Evolutionary conservation across 2,113 vertebrate species (phyloP).

Genomic region (Tichodroma muraria): DNA sequence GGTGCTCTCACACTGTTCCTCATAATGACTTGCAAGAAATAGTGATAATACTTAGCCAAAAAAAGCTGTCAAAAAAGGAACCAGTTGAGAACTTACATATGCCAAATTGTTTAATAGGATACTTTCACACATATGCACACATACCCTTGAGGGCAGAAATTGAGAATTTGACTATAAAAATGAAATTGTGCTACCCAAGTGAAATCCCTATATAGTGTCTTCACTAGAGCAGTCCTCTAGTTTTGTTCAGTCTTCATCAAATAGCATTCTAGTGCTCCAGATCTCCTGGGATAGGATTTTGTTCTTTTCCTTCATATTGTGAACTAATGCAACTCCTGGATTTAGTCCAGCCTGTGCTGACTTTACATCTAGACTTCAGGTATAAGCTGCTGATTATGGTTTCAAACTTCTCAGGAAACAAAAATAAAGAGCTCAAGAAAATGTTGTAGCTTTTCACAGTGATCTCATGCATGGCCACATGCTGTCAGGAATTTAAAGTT

Average conservation of each 20-base stretch:
- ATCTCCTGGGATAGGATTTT: slow-evolving; percentile 11
- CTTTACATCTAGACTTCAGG: slow-evolving; percentile 1
- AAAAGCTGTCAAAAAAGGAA: neutral
- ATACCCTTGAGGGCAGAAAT: neutral
- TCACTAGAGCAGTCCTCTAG: neutral
- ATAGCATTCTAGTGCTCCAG: neutral
- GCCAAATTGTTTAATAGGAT: slow-evolving; percentile 1
- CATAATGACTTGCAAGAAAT: slow-evolving; percentile 24
- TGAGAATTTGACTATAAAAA: slow-evolving; percentile 27
- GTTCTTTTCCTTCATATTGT: neutral
- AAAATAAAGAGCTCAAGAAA: slow-evolving; percentile 31
- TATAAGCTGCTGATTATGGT: slow-evolving; percentile 20
- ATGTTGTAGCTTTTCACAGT: slow-evolving; percentile 10
- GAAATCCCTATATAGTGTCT: neutral
- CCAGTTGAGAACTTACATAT: neutral
- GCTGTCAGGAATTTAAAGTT: slow-evolving; percentile 43
- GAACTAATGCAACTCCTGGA: slow-evolving; percentile 39
- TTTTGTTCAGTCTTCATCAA: neutral
- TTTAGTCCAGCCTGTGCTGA: slow-evolving; percentile 7
- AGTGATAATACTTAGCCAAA: neutral
- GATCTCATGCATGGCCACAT: slow-evolving; percentile 31
- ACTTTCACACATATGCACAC: neutral
- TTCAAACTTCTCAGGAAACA: slow-evolving; percentile 1
- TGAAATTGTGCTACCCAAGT: slow-evolving; percentile 2
- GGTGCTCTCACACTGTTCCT: neutral